Percentiles rank a stretch among this genome's conserved stretches.
These are phyloP conservation scores for Dreissena rostriformis DNA, from an alignment of 1,140 invertebrate genomes.

Conservation along the genomic window DNA sequence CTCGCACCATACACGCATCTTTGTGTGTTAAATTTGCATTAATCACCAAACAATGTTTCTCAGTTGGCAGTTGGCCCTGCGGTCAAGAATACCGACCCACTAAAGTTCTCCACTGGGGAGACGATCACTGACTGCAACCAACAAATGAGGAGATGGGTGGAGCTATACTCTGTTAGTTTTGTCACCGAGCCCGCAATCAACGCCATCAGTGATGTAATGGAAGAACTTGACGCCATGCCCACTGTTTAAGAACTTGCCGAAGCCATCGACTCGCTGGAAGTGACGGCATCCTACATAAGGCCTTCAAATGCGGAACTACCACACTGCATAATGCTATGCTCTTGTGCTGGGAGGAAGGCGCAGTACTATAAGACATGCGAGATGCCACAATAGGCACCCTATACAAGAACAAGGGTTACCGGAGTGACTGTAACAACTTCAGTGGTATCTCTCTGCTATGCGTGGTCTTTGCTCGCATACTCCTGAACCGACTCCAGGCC, in stretches of 20 bases:
- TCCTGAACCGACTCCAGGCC: constrained; percentile 25
- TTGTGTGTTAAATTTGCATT: too few relatives aligned
- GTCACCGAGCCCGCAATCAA: constrained; percentile 1
- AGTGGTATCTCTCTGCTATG: constrained; percentile 59
- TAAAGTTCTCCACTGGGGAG: neutral
- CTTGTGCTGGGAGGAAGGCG: constrained; percentile 41
- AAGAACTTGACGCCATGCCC: constrained; percentile 30
- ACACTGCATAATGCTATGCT: neutral
- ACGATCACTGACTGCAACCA: neutral
- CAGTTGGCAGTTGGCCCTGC: too few relatives aligned
- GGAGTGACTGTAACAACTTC: constrained; percentile 3
- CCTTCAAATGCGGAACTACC: neutral
- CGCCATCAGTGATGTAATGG: neutral
- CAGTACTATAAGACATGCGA: constrained; percentile 53
- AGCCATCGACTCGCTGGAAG: neutral
- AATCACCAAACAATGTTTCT: too few relatives aligned
- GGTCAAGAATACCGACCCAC: neutral
- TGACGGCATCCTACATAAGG: neutral
- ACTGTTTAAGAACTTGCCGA: neutral
- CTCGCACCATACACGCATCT: too few relatives aligned
- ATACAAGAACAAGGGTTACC: constrained; percentile 63
- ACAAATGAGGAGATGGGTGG: constrained; percentile 8
- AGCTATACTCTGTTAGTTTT: neutral
- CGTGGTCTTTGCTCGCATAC: constrained; percentile 52
- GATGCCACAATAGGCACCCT: constrained; percentile 59